phyloP scores from a whole-genome alignment of 1,140 invertebrate species.

The Conus betulinus region DNA sequence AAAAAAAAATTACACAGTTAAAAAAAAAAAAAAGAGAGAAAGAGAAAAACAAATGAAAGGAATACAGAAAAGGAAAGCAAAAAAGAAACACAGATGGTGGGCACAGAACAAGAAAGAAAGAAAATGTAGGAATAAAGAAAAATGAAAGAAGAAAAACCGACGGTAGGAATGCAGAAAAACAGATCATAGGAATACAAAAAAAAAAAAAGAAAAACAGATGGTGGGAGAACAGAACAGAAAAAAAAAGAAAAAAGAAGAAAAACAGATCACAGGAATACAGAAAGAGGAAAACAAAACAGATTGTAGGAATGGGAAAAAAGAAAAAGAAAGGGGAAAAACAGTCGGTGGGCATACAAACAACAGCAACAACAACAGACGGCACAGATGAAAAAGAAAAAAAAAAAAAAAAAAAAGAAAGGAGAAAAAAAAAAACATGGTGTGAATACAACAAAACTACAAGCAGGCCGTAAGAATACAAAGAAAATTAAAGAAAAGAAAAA shows the following conservation, averaged over 20 bases:
- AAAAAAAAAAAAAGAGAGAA: neutral
- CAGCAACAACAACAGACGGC: neutral
- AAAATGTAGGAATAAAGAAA: neutral
- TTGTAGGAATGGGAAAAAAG: neutral
- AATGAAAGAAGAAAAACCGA: neutral
- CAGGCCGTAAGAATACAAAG: too few relatives aligned
- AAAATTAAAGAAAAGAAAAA: too few relatives aligned
- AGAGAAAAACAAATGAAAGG: neutral
- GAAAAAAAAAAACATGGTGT: neutral
- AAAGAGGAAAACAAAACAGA: neutral
- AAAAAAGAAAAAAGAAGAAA: neutral
- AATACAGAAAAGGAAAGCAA: neutral
- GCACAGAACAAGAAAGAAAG: neutral
- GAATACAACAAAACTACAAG: too few relatives aligned
- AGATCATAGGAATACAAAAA: too few relatives aligned
- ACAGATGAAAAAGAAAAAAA: neutral
- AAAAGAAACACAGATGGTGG: neutral
- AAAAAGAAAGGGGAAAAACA: neutral
- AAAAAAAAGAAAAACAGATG: neutral
- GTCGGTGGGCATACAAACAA: neutral
- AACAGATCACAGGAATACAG: neutral
- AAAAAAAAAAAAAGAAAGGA: neutral
- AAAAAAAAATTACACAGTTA: neutral
- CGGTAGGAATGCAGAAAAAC: neutral
- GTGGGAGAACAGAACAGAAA: neutral